Conservation (phyloP, 2,113 vertebrate genomes). For the Rhinolophus ferrumequinum region DNA sequence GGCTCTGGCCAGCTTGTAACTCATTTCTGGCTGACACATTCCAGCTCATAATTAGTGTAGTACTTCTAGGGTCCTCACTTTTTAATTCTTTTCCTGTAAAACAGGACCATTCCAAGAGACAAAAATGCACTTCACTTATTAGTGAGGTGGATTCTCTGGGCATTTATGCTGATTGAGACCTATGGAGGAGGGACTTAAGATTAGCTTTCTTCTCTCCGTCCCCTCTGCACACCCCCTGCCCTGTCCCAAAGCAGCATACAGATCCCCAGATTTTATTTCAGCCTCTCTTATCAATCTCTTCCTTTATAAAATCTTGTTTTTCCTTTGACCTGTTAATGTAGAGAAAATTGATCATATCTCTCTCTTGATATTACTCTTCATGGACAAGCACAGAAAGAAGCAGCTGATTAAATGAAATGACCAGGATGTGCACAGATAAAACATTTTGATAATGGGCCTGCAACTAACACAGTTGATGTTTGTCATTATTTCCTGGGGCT, state of each 20-base stretch:
- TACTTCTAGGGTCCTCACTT: constrained; percentile 83
- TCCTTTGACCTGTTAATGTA: not conserved
- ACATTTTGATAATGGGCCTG: not conserved
- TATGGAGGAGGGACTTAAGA: not conserved
- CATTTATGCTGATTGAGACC: not conserved
- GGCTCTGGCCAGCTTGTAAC: constrained; percentile 85
- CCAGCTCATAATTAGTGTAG: constrained; percentile 85
- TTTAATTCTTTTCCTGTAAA: constrained; percentile 75
- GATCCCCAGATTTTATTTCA: not conserved
- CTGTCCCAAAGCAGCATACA: not conserved
- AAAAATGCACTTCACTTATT: constrained; percentile 75
- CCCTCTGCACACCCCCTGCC: not conserved
- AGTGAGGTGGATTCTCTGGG: not conserved
- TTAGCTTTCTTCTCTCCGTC: constrained; percentile 43
- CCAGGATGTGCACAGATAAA: not conserved
- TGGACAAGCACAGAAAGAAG: not conserved
- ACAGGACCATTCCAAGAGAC: constrained; percentile 69
- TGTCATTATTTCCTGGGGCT: not conserved
- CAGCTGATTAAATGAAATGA: not conserved
- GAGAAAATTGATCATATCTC: not conserved
- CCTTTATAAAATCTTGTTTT: not conserved
- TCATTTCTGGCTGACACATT: constrained; percentile 87
- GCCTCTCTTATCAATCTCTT: not conserved
- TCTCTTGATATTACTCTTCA: not conserved
- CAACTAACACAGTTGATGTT: not conserved